These are phyloP conservation scores for Sphaerophoria taeniata DNA, from an alignment of 2,888 invertebrate species.

Conservation along the genomic window DNA sequence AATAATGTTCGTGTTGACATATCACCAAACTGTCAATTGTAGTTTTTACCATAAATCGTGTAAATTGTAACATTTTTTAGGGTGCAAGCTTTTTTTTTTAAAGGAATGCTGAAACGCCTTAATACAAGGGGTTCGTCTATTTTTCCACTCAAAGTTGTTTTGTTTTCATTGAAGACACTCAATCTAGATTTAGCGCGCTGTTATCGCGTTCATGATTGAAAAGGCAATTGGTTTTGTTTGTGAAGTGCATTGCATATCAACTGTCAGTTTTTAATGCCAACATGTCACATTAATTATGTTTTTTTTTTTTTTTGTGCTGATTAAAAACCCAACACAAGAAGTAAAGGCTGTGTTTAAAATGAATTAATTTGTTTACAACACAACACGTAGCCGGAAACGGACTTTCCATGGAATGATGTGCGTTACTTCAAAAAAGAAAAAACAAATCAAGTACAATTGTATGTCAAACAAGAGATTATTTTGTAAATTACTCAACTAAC, in stretches of 20 bases:
- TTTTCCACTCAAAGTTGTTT: background rate
- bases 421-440: background rate
- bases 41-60: background rate
- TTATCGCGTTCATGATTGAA: slow-evolving; percentile 23
- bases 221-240: slow-evolving; percentile 5
- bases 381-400: too few species aligned
- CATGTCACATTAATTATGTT: slow-evolving; percentile 29
- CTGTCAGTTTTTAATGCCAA: slow-evolving; percentile 12
- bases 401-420: background rate
- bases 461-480: too few species aligned
- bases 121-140: background rate
- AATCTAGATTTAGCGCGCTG: slow-evolving; percentile 45
- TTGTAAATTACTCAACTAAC: too few species aligned
- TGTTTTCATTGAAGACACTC: slow-evolving; percentile 40
- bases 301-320: slow-evolving; percentile 36
- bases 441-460: background rate
- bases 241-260: slow-evolving; percentile 2
- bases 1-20: background rate
- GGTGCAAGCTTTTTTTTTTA: background rate
- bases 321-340: background rate
- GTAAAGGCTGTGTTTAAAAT: too few species aligned
- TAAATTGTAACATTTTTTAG: background rate
- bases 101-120: background rate
- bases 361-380: too few species aligned
- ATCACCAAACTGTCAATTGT: background rate